Evolutionary conservation across 2,888 invertebrate genomes (phyloP), one percentile per base, ranked within the genome.

Genomic region (Ichneumoninae sp.): DNA sequence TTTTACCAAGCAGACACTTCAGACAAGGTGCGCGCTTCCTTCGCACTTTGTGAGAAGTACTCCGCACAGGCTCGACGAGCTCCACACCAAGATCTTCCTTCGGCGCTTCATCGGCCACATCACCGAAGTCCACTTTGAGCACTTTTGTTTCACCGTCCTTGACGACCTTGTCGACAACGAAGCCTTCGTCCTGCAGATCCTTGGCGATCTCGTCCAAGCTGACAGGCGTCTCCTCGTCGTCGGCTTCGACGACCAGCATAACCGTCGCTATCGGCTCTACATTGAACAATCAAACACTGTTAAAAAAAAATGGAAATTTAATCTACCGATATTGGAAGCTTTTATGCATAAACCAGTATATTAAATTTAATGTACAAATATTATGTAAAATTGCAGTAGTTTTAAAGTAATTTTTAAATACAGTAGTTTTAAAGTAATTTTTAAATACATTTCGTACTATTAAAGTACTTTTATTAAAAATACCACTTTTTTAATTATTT

Each of bases 121-220:
- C 83, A 50, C 87, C 87, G 52, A 93, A 87, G 70, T 92, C 88
- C 7, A 92, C 87, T 47, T 89, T 90, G 10, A 93, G 85, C 22
- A 92, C 40, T 66, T 88, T 89, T 0, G 90, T 90, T 54, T 90
- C 88, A 33, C 91, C 91, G 40, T 89, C 85, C 8, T 91, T 87
- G 7, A 83, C 80, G 40, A 92, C 83, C 79, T 87, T 91, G n/a
- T 93, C 91, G 5, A 92, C 88, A 26, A 83, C 74, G 83, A 92
- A 90, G 26, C 93, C 93, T 66, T 92, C 90, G 1, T 83, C 87
- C 71, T 91, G 86, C 16, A 93, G 88, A 30, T 91, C 92, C 68
- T 88, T 89, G 8, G 92, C 92, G 2, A 93, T 86, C n/a, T 92
- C 90, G 50, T 93, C 92, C n/a, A 93, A 88, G 65, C 87, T 87